Evolutionary conservation across 2,797 vertebrate species (phyloP).

Genomic region (Onychomys leucogaster): DNA sequence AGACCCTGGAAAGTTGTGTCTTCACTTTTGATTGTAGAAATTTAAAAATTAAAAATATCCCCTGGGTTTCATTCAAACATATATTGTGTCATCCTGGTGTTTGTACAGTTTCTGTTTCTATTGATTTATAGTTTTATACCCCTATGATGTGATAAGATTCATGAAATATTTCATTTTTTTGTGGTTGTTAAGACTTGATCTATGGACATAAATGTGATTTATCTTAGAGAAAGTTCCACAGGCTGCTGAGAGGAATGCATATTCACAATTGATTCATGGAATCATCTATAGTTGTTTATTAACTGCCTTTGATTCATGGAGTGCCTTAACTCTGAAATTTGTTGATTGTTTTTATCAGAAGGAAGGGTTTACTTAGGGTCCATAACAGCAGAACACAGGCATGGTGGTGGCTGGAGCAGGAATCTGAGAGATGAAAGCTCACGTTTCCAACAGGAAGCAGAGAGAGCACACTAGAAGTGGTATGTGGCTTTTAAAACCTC

Average conservation of each 20-base stretch:
- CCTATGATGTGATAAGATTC: not conserved
- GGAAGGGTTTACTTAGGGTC: not conserved
- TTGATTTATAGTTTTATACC: not conserved
- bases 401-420: no score
- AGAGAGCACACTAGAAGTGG: not conserved
- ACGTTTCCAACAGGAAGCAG: not conserved
- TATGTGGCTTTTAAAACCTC: not conserved
- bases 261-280: not conserved
- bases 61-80: not conserved
- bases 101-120: not conserved
- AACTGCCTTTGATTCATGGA: not conserved
- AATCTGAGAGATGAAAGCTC: not conserved
- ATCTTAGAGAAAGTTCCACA: not conserved
- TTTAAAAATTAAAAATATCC: not conserved
- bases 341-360: not conserved
- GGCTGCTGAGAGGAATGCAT: not conserved
- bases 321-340: not conserved
- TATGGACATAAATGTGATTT: not conserved
- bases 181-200: not conserved
- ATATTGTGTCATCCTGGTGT: not conserved
- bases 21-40: not conserved
- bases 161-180: not conserved
- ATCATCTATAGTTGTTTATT: not conserved
- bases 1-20: not conserved
- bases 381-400: not conserved